Base-by-base conservation (phyloP, 2,113 vertebrate genomes). In the Engystomops pustulosus region DNA sequence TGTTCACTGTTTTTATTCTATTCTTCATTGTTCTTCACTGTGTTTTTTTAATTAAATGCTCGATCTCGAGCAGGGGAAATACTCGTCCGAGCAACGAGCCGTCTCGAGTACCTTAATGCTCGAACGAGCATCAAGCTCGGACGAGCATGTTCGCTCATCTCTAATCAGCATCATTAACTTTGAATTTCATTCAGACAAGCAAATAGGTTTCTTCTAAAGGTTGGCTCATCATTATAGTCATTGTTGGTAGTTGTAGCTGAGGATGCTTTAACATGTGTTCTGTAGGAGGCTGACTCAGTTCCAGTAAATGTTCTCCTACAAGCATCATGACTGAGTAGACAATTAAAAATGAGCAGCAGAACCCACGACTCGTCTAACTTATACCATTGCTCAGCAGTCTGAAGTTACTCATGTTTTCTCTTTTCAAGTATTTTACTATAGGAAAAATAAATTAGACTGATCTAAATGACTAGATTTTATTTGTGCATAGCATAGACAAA, bases 341-440 rank as follows among this genome's bases (percentile, higher is more conserved):
- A 49, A 17, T 74, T 18, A 51, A 25, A 75, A 75, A 51, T 75
- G 41, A 75, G 45, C 44, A 75, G 27, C 71, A 32, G 17, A 75
- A 51, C 44, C 71, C 27, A 49, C 45, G 14, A 30, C 71, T 12
- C 45, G 25, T 51, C 44, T 49, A 30, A 51, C 18, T 27, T 51
- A 75, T 47, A 75, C 25, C 23, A 14, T 30, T 75, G 25, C 68
- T 70, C 36, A 70, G 20, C 38, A 45, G 23, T n/a, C 11, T 12
- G 41, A 47, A 45, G 12, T 47, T 15, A 34, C 32, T 67, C 27
- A 30, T 20, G 27, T 62, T 67, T 67, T 36, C 14, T 67, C n/a
- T 20, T 67, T 67, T 36, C 20, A 60, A n/a, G n/a, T n/a, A n/a
- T n/a, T n/a, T n/a, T n/a, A n/a, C n/a, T n/a, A n/a, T n/a, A n/a